A percentile compares a stretch with the other conserved stretches of the same genome.
phyloP scores from a whole-genome alignment of 2,797 vertebrate species.

The Pseudochirops cupreus region DNA sequence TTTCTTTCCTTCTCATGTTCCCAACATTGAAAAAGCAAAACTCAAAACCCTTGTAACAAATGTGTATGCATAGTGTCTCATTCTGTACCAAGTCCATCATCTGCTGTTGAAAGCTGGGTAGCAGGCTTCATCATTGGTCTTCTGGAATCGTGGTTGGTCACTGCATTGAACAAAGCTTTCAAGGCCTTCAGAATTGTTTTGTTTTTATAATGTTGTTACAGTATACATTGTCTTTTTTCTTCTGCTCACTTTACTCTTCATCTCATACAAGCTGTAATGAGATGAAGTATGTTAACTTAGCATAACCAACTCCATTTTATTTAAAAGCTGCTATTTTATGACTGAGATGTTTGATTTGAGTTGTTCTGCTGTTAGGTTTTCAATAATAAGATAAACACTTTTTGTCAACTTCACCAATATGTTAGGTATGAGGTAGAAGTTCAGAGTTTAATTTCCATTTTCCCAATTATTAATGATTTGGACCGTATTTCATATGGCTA shows the following conservation, averaged over 20 bases:
- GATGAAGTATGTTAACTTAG: not conserved
- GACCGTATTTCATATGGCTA: no score
- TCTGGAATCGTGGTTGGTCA: not conserved
- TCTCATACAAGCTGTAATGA: not conserved
- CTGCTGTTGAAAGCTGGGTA: not conserved
- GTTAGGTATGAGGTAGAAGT: no score
- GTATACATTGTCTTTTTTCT: not conserved
- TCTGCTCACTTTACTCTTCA: not conserved
- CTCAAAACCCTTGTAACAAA: not conserved
- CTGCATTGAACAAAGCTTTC: not conserved
- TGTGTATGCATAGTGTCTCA: not conserved
- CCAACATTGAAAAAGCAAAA: conserved; percentile 12
- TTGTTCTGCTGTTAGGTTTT: not conserved
- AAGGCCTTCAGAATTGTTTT: not conserved
- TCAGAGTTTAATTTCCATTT: no score
- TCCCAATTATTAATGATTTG: no score
- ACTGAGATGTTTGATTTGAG: not conserved
- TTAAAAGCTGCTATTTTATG: not conserved
- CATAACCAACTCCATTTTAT: not conserved
- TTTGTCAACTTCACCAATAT: no score
- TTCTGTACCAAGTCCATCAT: not conserved
- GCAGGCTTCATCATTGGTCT: not conserved
- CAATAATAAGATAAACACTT: not conserved
- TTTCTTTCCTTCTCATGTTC: not conserved
- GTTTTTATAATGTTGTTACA: conserved; percentile 27